These are phyloP conservation scores for Heliconius nattereri DNA, from an alignment of 1,140 invertebrate species.

Conservation along the genomic window DNA sequence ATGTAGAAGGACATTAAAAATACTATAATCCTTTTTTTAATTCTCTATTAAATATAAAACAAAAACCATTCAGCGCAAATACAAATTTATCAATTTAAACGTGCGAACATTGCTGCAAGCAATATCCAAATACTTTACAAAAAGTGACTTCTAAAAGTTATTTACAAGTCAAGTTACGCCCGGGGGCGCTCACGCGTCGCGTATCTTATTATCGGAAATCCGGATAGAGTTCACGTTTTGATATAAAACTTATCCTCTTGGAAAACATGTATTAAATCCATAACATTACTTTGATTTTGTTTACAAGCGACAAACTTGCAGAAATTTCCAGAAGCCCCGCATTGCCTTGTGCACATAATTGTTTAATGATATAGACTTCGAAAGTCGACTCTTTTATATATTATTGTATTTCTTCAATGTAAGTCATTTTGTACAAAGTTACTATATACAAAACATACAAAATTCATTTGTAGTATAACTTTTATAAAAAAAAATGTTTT, in stretches of 20 bases:
- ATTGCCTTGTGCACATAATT: constrained; percentile 13
- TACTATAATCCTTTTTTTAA: no score
- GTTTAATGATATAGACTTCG: not conserved
- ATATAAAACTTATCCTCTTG: constrained; percentile 45
- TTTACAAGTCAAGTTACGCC: constrained; percentile 40
- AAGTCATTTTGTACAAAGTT: not conserved
- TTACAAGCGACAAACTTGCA: constrained; percentile 24
- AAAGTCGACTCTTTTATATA: not conserved
- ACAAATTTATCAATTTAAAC: constrained; percentile 19
- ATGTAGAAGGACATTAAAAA: no score
- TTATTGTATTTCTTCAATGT: not conserved
- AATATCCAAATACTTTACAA: constrained; percentile 40
- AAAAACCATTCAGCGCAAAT: not conserved
- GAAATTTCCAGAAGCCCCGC: constrained; percentile 11
- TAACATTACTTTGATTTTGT: constrained; percentile 42
- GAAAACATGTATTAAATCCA: constrained; percentile 45
- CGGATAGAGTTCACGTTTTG: constrained; percentile 46
- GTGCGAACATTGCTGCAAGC: constrained; percentile 35
- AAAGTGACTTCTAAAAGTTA: constrained; percentile 41
- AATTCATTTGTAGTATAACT: not conserved
- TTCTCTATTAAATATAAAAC: not conserved
- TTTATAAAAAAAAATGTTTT: not conserved
- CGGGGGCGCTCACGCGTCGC: constrained; percentile 44
- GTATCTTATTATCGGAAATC: constrained; percentile 50
- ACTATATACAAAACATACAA: not conserved